Evolutionary conservation across 2,888 invertebrate genomes (phyloP).

Genomic region (Chloromyia formosa): DNA sequence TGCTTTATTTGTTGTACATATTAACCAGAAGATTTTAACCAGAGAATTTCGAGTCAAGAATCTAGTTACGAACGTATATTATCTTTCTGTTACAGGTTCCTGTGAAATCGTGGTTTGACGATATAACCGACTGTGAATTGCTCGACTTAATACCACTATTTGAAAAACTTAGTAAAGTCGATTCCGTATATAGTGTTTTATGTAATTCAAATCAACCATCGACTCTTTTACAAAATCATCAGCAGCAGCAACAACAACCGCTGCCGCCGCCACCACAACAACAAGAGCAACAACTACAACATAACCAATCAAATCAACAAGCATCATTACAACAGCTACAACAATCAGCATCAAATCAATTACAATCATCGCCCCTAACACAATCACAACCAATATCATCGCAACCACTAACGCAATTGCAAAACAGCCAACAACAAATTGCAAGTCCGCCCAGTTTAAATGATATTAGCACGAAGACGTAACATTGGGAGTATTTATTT

Average conservation of each 20-base stretch:
- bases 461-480: conserved; percentile 64
- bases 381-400: conserved; percentile 56
- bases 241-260: conserved; percentile 50
- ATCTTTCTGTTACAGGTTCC: conserved; percentile 77
- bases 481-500: conserved; percentile 65
- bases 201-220: conserved; percentile 79
- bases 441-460: conserved; percentile 64
- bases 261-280: conserved; percentile 43
- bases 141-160: conserved; percentile 97
- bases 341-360: conserved; percentile 49
- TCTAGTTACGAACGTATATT: too few relatives aligned
- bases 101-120: conserved; percentile 99
- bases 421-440: conserved; percentile 53
- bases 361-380: conserved; percentile 52
- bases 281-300: conserved; percentile 51
- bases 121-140: conserved; percentile 96
- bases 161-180: conserved; percentile 95
- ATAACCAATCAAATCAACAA: conserved; percentile 57
- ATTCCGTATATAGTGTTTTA: conserved; percentile 95
- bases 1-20: too few relatives aligned
- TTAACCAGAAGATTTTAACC: too few relatives aligned
- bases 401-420: conserved; percentile 59
- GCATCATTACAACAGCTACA: conserved; percentile 57
- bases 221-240: conserved; percentile 56
- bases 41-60: too few relatives aligned